phyloP scores from a whole-genome alignment of 2,888 invertebrate genomes.

The Celastrina argiolus region DNA sequence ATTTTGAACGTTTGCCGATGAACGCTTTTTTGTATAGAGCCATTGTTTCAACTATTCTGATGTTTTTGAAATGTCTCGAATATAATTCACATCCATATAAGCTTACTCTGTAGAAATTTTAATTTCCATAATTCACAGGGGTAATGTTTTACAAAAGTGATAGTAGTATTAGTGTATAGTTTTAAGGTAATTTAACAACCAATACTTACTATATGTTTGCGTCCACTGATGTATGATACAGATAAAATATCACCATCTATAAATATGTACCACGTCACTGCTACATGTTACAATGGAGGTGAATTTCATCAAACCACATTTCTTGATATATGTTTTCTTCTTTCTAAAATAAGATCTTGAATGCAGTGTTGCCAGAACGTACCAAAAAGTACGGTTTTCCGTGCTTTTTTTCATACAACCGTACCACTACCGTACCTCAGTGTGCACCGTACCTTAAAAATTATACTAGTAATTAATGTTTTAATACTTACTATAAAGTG shows the following conservation, averaged over 20 bases:
- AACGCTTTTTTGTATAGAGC: background rate
- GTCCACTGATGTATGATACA: background rate
- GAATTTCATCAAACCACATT: no score
- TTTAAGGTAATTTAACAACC: background rate
- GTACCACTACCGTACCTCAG: no score
- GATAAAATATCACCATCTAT: background rate
- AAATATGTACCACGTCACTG: background rate
- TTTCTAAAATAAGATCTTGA: no score
- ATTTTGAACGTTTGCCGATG: background rate
- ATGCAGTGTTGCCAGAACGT: no score
- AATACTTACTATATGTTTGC: background rate
- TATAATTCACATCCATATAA: background rate
- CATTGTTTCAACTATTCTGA: background rate
- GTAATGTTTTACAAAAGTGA: constrained; percentile 2
- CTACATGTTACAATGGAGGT: background rate
- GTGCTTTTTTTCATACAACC: no score
- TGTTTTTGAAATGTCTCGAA: constrained; percentile 5
- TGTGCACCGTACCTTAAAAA: no score
- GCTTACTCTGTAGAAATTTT: background rate
- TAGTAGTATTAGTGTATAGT: constrained; percentile 11
- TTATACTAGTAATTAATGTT: no score
- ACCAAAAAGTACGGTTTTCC: no score
- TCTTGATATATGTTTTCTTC: no score
- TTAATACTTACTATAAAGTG: no score
- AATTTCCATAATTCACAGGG: constrained; percentile 5